phyloP scores from a whole-genome alignment of 1,140 invertebrate genomes.

The Apocrypta bakeri region DNA sequence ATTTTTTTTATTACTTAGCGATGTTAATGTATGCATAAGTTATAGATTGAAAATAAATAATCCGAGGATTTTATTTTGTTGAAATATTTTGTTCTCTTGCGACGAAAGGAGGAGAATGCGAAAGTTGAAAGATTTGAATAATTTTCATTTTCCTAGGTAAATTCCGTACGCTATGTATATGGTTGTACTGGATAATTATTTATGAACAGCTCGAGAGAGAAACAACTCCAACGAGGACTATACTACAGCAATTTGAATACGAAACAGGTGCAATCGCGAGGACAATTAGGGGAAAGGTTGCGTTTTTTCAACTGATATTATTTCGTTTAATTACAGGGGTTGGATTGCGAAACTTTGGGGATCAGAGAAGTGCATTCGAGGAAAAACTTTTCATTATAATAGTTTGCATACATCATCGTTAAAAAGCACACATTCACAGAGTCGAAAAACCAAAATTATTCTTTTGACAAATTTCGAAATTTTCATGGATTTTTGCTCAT shows the following conservation, averaged over 20 bases:
- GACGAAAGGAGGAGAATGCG: not conserved
- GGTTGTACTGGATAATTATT: not conserved
- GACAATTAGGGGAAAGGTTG: not conserved
- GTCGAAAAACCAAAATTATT: too few species aligned
- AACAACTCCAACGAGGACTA: too few species aligned
- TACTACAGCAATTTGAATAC: not conserved
- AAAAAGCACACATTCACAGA: not conserved
- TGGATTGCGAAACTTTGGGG: not conserved
- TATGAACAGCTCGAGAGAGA: not conserved
- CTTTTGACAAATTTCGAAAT: too few species aligned
- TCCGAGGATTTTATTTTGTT: too few species aligned
- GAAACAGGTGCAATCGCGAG: not conserved
- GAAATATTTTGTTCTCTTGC: not conserved
- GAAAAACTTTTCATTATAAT: not conserved
- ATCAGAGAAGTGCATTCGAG: not conserved
- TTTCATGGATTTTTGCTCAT: too few species aligned
- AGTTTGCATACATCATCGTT: not conserved
- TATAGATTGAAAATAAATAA: too few species aligned
- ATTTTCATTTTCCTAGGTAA: not conserved
- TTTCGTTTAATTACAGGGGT: not conserved
- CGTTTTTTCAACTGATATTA: not conserved
- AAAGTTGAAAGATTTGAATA: not conserved
- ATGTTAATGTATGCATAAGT: not conserved
- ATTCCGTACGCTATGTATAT: not conserved
- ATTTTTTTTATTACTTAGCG: conserved; percentile 1